phyloP scores from a whole-genome alignment of 2,797 vertebrate species.

The Spheniscus humboldti region DNA sequence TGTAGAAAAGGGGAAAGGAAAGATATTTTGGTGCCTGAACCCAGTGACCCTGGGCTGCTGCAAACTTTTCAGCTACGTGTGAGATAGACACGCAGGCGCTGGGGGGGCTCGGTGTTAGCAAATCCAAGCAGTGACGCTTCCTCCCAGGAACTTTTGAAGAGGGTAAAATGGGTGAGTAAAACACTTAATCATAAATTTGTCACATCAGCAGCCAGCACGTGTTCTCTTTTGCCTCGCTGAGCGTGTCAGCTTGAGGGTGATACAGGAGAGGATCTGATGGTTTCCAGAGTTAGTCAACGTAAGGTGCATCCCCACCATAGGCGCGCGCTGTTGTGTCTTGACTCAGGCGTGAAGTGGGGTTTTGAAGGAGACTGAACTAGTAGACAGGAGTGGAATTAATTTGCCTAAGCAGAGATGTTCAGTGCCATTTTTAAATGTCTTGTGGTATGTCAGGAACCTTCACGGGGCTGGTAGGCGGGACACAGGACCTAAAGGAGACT shows the following conservation, averaged over 20 bases:
- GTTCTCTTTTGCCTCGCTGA: not conserved
- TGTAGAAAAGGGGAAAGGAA: not conserved
- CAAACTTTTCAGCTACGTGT: not conserved
- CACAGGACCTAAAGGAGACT: not conserved
- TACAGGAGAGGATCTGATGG: not conserved
- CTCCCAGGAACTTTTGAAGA: not conserved
- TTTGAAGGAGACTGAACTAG: not conserved
- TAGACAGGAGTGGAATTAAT: not conserved
- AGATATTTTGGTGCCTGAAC: not conserved
- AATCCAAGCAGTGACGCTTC: not conserved
- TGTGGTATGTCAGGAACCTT: not conserved
- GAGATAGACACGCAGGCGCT: not conserved
- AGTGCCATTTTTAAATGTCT: not conserved
- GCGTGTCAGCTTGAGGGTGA: not conserved
- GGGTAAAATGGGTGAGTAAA: not conserved
- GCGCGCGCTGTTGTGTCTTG: fast-evolving
- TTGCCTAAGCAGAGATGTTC: not conserved
- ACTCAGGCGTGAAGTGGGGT: not conserved
- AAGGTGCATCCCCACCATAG: not conserved
- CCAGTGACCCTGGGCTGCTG: not conserved
- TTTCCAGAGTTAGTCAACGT: not conserved
- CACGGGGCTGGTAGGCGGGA: not conserved
- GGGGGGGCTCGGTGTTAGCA: not conserved
- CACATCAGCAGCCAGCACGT: not conserved
- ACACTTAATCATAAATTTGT: not conserved